Base-by-base conservation (phyloP, 2,888 invertebrate genomes). In the Brachypalpus laphriformis region DNA sequence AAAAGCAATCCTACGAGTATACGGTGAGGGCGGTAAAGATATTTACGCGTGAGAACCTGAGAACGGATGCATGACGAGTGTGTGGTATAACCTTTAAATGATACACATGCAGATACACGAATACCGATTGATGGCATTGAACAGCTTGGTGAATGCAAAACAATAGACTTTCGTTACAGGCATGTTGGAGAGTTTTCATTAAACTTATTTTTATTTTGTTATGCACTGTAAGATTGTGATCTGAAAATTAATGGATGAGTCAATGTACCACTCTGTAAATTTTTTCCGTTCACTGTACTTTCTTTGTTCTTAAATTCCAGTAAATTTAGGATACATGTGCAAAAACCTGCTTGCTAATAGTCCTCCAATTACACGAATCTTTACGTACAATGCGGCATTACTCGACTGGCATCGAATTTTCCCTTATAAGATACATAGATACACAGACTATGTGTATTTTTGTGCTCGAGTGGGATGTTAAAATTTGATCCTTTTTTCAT, bases 11-110 rank as follows among this genome's bases (percentile, higher is more conserved):
- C 40, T 9, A 40, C 5, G 11, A n/a, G n/a, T n/a, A 51, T 59
- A 66, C 40, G 16, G 49, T 59, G 66, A 75, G 68, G 68, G 74
- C 28, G 68, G 37, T 61, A 3, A 47, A 68, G 45, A 72, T 63
- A 76, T 81, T 76, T 85, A 85, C 75, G 85, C 85, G 80, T 85
- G 85, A 85, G 85, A 85, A 85, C 68, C 81, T 75, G 85, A 81
- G 81, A 85, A 81, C 85, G 85, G 85, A 85, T 85, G 85, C 85
- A 85, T 85, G 81, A 85, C 85, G 81, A 81, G 57, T 59, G 40
- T 72, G 57, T 65, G 47, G 59, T 72, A 40, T 71, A 80, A 65
- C 72, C 72, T 72, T 80, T 42, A 65, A 66, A 61, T 61, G 51
- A 65, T 71, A 49, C 51, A 71, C 75, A 80, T 75, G 54, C 63